These are phyloP conservation scores for Mellilla xanthometata DNA, from an alignment of 2,888 invertebrate genomes.

Conservation along the genomic window DNA sequence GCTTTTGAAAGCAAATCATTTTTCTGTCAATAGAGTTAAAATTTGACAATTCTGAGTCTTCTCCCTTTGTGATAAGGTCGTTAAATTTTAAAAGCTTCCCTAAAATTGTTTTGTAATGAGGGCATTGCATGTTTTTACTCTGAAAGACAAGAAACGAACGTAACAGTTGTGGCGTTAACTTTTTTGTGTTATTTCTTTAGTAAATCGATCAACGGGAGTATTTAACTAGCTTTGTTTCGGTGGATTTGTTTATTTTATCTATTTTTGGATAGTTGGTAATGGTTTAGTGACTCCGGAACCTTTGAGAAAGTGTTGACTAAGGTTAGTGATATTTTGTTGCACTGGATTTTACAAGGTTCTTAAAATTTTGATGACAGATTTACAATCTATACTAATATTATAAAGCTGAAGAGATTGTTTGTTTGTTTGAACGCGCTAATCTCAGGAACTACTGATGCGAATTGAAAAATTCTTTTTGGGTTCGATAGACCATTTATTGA, in stretches of 20 bases:
- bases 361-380: no score
- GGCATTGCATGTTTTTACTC: constrained; percentile 53
- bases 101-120: constrained; percentile 26
- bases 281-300: constrained; percentile 5
- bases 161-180: constrained; percentile 51
- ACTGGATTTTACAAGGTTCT: not conserved
- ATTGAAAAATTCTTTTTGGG: no score
- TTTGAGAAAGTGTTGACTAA: constrained; percentile 10
- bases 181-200: constrained; percentile 48
- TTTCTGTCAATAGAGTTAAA: constrained; percentile 7
- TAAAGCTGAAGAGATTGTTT: no score
- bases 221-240: constrained; percentile 42
- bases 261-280: constrained; percentile 18
- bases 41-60: constrained; percentile 10
- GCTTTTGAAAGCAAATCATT: constrained; percentile 7
- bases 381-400: no score
- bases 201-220: constrained; percentile 52
- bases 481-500: no score
- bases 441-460: no score
- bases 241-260: constrained; percentile 34
- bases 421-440: no score
- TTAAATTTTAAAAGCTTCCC: not conserved
- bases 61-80: constrained; percentile 2
- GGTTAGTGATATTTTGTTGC: constrained; percentile 13
- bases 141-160: constrained; percentile 66